phyloP scores from a whole-genome alignment of 2,888 invertebrate genomes.

The Trissoscelio sp. region DNA sequence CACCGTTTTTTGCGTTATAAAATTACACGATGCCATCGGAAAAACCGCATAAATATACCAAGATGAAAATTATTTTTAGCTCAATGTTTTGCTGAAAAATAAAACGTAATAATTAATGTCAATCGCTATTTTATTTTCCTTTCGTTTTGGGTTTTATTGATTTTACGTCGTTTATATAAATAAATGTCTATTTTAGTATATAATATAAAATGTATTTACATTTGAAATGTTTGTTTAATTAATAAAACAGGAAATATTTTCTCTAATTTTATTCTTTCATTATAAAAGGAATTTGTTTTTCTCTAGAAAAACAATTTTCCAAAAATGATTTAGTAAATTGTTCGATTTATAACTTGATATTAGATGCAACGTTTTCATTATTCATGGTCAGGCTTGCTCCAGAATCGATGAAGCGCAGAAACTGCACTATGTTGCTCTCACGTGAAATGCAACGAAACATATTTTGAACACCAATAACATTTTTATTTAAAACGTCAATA shows the following conservation, averaged over 20 bases:
- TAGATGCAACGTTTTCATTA: slow-evolving; percentile 32
- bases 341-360: slow-evolving; percentile 7
- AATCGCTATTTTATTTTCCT: neutral
- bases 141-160: neutral
- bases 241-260: too few species aligned
- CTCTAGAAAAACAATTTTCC: neutral
- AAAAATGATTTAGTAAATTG: neutral
- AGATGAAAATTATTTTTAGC: neutral
- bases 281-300: neutral
- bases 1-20: neutral
- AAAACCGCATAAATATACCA: neutral
- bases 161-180: too few species aligned
- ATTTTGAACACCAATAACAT: neutral
- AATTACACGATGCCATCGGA: neutral
- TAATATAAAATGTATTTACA: too few species aligned
- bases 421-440: slow-evolving; percentile 18
- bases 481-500: too few species aligned
- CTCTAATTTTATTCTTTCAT: neutral
- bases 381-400: slow-evolving; percentile 28
- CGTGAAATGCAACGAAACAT: neutral
- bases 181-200: too few species aligned
- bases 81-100: neutral
- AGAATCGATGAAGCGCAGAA: slow-evolving; percentile 34
- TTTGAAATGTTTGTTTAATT: too few species aligned
- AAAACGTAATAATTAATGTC: neutral